These are phyloP conservation scores for Copsychus sechellarum DNA, from an alignment of 2,113 vertebrate species.

Conservation along the genomic window DNA sequence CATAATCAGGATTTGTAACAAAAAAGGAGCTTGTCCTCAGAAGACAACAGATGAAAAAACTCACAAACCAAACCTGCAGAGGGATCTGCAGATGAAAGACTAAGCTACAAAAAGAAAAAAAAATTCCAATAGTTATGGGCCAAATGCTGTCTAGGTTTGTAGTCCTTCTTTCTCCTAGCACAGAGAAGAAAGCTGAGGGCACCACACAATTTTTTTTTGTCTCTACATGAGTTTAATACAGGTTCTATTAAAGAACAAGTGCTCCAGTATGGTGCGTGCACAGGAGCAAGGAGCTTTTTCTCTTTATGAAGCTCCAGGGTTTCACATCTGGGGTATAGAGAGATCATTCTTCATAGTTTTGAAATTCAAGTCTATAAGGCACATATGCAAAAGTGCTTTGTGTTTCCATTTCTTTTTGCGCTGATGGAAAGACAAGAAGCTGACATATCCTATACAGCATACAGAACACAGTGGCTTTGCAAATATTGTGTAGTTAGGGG, in stretches of 20 bases:
- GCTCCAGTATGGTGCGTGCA: neutral
- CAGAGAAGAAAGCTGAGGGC: neutral
- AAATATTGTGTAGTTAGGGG: neutral
- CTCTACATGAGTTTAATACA: neutral
- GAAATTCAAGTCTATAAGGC: neutral
- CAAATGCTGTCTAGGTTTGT: neutral
- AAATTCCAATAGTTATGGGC: neutral
- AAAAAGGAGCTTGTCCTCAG: neutral
- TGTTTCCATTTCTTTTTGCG: neutral
- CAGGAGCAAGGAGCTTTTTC: neutral
- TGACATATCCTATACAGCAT: neutral
- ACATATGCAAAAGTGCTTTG: neutral
- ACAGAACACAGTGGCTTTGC: neutral
- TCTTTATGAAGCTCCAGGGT: neutral
- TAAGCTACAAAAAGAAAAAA: neutral
- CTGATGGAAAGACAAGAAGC: neutral
- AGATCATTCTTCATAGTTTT: neutral
- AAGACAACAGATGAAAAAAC: neutral
- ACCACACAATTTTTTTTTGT: neutral
- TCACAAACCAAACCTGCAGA: neutral
- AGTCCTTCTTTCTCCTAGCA: neutral
- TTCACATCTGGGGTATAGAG: neutral
- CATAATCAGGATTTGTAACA: neutral
- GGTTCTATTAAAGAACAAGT: neutral
- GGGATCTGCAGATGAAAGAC: neutral